phyloP scores from a whole-genome alignment of 1,140 invertebrate species.

The Pseudomyrmex sp. region DNA sequence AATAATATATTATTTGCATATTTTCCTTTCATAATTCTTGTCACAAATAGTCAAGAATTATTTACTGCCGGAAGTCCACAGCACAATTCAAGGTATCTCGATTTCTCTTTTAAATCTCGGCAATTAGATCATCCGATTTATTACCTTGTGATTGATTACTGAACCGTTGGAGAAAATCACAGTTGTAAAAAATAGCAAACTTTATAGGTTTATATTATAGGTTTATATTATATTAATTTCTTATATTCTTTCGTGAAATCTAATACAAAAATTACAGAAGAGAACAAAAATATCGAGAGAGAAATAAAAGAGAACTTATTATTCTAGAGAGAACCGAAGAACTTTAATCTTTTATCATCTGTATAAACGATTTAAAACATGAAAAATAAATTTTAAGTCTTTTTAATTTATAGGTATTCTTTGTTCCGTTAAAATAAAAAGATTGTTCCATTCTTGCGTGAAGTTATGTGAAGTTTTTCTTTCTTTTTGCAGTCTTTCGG shows the following conservation, averaged over 20 bases:
- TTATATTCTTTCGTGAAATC: slow-evolving; percentile 28
- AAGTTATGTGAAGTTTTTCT: no score
- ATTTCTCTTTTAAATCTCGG: slow-evolving; percentile 22
- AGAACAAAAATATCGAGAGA: slow-evolving; percentile 8
- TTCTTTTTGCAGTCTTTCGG: no score
- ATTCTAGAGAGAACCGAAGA: background rate
- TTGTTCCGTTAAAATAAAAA: background rate
- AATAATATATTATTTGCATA: background rate
- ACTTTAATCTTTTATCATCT: no score
- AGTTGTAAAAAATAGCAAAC: background rate
- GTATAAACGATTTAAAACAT: no score
- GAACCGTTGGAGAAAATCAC: slow-evolving; percentile 29
- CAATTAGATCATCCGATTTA: background rate
- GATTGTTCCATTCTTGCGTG: background rate
- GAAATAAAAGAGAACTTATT: background rate
- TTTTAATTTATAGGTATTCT: background rate
- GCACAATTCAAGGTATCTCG: background rate
- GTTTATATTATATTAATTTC: background rate
- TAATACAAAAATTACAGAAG: background rate
- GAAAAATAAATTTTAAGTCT: no score
- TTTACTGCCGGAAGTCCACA: background rate
- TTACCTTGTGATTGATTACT: background rate
- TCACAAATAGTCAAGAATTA: slow-evolving; percentile 1
- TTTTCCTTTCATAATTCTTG: background rate
- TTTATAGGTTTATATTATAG: no score